Conservation (phyloP, 2,797 vertebrate genomes). For the Coendou prehensilis region DNA sequence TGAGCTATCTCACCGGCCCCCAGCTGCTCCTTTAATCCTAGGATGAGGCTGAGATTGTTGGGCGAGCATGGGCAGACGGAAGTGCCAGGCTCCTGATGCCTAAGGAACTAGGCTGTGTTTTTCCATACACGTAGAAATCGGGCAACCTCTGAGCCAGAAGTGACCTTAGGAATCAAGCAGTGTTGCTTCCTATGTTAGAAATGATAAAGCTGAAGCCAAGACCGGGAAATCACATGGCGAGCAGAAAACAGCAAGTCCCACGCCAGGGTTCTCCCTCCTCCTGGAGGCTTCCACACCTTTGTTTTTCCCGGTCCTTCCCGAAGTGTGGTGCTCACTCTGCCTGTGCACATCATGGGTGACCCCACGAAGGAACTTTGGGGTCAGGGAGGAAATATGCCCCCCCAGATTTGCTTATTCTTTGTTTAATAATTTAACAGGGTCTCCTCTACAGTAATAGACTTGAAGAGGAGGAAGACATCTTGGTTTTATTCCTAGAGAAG, state of each 20-base stretch:
- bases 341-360: not conserved
- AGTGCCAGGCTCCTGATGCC: not conserved
- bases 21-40: constrained; percentile 30
- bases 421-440: not conserved
- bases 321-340: too few relatives aligned
- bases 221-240: not conserved
- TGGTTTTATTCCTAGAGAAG: not conserved
- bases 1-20: too few relatives aligned
- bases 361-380: not conserved
- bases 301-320: not conserved
- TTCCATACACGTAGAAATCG: constrained; percentile 36
- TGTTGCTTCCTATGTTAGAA: not conserved
- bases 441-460: not conserved
- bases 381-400: not conserved
- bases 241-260: not conserved
- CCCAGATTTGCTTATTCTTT: not conserved
- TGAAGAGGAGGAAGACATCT: not conserved
- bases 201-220: not conserved
- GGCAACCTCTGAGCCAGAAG: constrained; percentile 44
- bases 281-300: not conserved
- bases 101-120: not conserved
- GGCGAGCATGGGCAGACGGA: not conserved
- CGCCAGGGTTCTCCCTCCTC: not conserved
- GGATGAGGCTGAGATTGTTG: not conserved
- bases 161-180: not conserved